A percentile compares a stretch with the other conserved stretches of the same genome.
phyloP scores from a whole-genome alignment of 2,113 vertebrate species.

The Crotalus tigris region DNA sequence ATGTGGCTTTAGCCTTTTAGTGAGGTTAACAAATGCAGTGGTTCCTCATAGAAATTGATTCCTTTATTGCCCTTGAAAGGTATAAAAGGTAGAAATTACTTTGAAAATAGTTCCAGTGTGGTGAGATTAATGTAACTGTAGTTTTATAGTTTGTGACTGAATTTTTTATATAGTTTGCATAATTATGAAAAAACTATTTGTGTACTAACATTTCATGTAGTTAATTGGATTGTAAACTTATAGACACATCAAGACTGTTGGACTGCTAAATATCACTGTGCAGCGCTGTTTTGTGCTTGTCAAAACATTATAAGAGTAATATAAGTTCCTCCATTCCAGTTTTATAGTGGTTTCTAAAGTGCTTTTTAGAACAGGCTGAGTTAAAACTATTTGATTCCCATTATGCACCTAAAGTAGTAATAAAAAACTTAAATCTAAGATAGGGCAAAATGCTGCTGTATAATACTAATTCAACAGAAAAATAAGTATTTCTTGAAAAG shows the following conservation, averaged over 20 bases:
- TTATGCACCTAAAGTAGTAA: constrained; percentile 23
- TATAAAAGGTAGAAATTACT: constrained; percentile 6
- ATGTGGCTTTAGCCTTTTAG: neutral
- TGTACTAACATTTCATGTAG: constrained; percentile 9
- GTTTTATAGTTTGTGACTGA: constrained; percentile 23
- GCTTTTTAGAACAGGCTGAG: constrained; percentile 25
- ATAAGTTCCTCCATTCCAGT: constrained; percentile 30
- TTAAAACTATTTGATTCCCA: constrained; percentile 41
- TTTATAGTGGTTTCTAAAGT: constrained; percentile 33
- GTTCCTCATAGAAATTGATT: neutral
- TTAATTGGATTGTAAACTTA: constrained; percentile 34
- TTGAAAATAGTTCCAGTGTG: constrained; percentile 26
- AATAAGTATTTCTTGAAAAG: neutral
- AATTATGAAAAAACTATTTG: constrained; percentile 6
- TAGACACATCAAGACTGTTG: constrained; percentile 22
- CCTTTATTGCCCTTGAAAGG: constrained; percentile 29
- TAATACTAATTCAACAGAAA: constrained; percentile 13
- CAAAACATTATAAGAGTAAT: constrained; percentile 26
- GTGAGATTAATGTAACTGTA: constrained; percentile 29
- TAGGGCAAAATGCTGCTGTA: constrained; percentile 9
- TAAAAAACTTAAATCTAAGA: constrained; percentile 23
- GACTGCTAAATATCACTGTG: constrained; percentile 18
- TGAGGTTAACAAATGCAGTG: neutral
- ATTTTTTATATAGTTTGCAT: constrained; percentile 5
- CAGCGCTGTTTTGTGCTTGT: constrained; percentile 22